phyloP scores from a whole-genome alignment of 2,113 vertebrate genomes.

The Limanda limanda region DNA sequence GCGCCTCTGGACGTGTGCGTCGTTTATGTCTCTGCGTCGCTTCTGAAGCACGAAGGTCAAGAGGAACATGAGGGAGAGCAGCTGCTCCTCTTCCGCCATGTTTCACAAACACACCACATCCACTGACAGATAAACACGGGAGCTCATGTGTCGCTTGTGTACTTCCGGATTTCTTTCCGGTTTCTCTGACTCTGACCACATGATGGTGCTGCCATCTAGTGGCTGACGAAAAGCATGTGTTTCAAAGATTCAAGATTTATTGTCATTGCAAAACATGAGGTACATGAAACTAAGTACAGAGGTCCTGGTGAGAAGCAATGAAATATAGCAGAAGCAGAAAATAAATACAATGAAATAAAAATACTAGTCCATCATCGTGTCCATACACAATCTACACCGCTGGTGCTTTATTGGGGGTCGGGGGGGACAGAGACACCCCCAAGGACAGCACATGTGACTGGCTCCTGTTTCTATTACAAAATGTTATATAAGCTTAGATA shows the following conservation, averaged over 20 bases:
- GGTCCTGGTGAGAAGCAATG: no score
- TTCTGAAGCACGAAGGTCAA: slow-evolving; percentile 82
- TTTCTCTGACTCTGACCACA: background rate
- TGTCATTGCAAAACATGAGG: background rate
- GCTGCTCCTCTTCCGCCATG: slow-evolving; percentile 71
- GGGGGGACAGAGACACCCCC: no score
- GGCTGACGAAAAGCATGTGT: background rate
- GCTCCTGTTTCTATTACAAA: no score
- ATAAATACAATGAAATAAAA: no score
- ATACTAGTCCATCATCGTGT: no score
- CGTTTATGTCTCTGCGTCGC: slow-evolving; percentile 74
- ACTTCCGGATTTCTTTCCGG: slow-evolving; percentile 43
- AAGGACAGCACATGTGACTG: no score
- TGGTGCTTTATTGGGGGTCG: no score
- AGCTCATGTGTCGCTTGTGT: background rate
- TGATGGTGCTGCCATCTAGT: slow-evolving; percentile 50
- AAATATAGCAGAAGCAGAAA: no score
- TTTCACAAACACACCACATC: background rate
- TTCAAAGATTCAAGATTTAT: background rate
- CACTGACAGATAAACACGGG: background rate
- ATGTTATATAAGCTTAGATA: no score
- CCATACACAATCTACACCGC: no score
- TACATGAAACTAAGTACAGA: no score
- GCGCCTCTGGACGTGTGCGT: slow-evolving; percentile 72
- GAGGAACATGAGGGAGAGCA: slow-evolving; percentile 74